Conservation (phyloP, 2,888 invertebrate genomes). For the Melipona beecheii region DNA sequence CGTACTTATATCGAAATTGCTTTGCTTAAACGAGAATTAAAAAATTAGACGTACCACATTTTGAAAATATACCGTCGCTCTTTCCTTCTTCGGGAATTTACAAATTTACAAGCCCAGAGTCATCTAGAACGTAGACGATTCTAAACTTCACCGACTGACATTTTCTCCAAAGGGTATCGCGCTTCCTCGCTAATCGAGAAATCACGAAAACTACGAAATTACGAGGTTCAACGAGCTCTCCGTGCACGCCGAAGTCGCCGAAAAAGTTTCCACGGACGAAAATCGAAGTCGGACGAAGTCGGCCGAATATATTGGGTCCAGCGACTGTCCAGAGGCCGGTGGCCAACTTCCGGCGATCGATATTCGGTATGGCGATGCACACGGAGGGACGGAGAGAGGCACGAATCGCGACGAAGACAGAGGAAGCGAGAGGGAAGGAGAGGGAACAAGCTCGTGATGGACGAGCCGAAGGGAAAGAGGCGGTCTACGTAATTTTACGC, state of each 20-base stretch:
- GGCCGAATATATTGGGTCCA: constrained; percentile 35
- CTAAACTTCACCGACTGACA: too few species aligned
- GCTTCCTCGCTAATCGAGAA: too few species aligned
- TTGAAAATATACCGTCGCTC: background rate
- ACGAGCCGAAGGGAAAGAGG: background rate
- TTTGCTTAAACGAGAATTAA: too few species aligned
- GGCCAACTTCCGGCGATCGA: constrained; percentile 65
- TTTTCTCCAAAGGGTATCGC: too few species aligned
- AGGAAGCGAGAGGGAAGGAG: background rate
- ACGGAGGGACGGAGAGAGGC: constrained; percentile 24
- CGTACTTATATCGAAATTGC: too few species aligned
- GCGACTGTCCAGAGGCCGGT: constrained; percentile 48
- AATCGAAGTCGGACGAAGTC: constrained; percentile 27
- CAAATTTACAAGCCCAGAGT: background rate
- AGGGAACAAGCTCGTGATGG: background rate
- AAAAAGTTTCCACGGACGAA: background rate
- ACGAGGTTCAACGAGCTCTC: background rate
- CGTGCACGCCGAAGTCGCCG: background rate
- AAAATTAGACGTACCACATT: too few species aligned
- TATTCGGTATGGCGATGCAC: constrained; percentile 48
- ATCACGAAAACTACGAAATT: too few species aligned
- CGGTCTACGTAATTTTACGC: constrained; percentile 58
- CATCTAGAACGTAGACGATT: too few species aligned
- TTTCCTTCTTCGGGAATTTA: background rate
- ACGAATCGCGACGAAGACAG: constrained; percentile 22